Percentiles rank a stretch among this genome's conserved stretches.
These are phyloP conservation scores for Eurytoma adleriae DNA, from an alignment of 2,888 invertebrate genomes.

Conservation along the genomic window DNA sequence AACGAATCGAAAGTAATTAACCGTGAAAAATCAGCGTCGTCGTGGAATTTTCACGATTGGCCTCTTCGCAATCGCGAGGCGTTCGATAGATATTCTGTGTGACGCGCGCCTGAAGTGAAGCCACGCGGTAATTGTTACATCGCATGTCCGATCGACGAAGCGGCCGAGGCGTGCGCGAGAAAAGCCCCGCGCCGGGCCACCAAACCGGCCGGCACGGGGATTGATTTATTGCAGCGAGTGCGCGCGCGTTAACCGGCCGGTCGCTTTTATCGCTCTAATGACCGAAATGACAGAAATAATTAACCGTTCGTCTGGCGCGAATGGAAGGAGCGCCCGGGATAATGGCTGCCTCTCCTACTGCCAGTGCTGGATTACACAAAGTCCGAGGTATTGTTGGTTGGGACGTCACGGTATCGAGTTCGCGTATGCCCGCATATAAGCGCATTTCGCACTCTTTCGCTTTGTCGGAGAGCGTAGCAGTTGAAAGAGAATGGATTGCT, in stretches of 20 bases:
- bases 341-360: neutral
- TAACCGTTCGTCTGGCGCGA: conserved; percentile 9
- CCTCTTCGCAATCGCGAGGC: neutral
- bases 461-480: neutral
- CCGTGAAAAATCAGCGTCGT: too few relatives aligned
- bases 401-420: neutral
- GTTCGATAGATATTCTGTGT: conserved; percentile 64
- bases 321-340: neutral
- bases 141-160: conserved; percentile 70
- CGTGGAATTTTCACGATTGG: too few relatives aligned
- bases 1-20: too few relatives aligned
- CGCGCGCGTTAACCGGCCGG: conserved; percentile 62
- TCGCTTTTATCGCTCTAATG: conserved; percentile 46
- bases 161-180: conserved; percentile 53
- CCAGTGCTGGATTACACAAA: conserved; percentile 9
- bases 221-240: conserved; percentile 68
- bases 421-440: neutral
- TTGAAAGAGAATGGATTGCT: neutral
- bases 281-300: conserved; percentile 48
- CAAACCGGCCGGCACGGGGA: conserved; percentile 53
- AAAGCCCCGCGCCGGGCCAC: too few relatives aligned
- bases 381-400: neutral
- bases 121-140: conserved; percentile 70
- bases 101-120: conserved; percentile 61
- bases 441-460: neutral